These are phyloP conservation scores for Temnothorax longispinosus DNA, from an alignment of 1,140 invertebrate genomes.

Conservation along the genomic window DNA sequence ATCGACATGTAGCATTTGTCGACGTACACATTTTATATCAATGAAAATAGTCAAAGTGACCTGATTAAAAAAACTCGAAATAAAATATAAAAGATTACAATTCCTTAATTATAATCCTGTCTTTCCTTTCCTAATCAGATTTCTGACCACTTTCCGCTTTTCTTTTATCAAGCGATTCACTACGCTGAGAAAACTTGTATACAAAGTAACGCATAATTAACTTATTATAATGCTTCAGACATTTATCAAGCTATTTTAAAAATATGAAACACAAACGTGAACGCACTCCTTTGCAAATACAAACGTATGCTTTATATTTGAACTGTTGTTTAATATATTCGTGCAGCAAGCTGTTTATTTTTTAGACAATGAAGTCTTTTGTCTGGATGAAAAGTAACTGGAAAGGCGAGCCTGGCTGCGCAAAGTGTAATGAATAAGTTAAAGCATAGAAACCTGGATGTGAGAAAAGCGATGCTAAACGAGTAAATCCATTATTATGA, in stretches of 20 bases:
- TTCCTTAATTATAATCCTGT: neutral
- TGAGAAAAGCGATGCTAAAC: constrained; percentile 9
- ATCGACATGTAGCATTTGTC: neutral
- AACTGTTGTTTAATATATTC: constrained; percentile 2
- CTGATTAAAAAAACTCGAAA: neutral
- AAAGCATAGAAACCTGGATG: neutral
- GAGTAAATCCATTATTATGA: constrained; percentile 32
- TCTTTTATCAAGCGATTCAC: neutral
- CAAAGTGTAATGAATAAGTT: constrained; percentile 17
- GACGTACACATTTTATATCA: neutral
- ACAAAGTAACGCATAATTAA: neutral
- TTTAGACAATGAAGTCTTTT: neutral
- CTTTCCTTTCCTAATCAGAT: neutral
- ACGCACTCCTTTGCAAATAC: neutral
- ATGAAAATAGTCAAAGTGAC: neutral
- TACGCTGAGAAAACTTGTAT: neutral
- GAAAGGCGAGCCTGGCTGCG: neutral
- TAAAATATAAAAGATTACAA: neutral
- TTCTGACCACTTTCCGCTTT: neutral
- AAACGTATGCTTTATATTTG: neutral
- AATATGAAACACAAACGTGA: constrained; percentile 2
- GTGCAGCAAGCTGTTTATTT: neutral
- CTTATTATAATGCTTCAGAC: neutral
- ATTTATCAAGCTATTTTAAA: constrained; percentile 23
- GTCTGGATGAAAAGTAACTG: constrained; percentile 2